Base-by-base conservation (phyloP, 2,113 vertebrate species). In the Chlorocebus sabaeus region DNA sequence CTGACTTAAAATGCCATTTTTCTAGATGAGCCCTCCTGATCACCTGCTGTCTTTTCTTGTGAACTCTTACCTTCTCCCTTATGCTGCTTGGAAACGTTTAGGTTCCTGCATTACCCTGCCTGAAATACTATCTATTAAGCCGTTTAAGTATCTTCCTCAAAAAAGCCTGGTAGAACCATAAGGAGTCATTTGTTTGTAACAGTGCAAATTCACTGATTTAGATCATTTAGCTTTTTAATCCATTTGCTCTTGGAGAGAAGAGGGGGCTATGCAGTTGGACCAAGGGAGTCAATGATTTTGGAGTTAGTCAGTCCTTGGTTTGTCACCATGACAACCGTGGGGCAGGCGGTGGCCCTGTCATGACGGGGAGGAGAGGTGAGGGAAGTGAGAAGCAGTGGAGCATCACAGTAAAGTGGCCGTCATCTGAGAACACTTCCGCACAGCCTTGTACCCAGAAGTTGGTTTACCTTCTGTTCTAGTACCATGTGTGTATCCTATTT, bases 261-360 rank as follows among this genome's bases (percentile, higher is more conserved):
- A 38, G 11, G 10, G 2, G 25, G 43, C 4, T 40, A 2, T 50
- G 10, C 43, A 38, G 20, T n/a, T n/a, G 55, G 11, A 20, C 40
- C 40, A 25, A 59, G 68, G 35, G 35, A 64, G n/a, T 38, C 22
- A 22, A 17, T 52, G 30, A 20, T 52, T 9, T 43, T 50, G 81
- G 45, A 35, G 25, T 43, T 20, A 57, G 30, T 70, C 67, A 57
- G 64, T 52, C 27, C 43, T 81, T 72, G 48, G 48, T 2, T 68
- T 70, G 64, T 72, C 13, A 22, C 16, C 1, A 9, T 30, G 73
- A 57, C 6, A 2, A 1, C 22, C 10, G 8, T 2, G 4, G 48
- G 9, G n/a, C 48, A 30, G 48, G 48, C 23, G 61, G 89, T 32
- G 81, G 61, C 16, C 6, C 0, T 13, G 0, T 17, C 8, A 25